Conservation (phyloP, 2,888 invertebrate genomes). For the Dugesia japonica region DNA sequence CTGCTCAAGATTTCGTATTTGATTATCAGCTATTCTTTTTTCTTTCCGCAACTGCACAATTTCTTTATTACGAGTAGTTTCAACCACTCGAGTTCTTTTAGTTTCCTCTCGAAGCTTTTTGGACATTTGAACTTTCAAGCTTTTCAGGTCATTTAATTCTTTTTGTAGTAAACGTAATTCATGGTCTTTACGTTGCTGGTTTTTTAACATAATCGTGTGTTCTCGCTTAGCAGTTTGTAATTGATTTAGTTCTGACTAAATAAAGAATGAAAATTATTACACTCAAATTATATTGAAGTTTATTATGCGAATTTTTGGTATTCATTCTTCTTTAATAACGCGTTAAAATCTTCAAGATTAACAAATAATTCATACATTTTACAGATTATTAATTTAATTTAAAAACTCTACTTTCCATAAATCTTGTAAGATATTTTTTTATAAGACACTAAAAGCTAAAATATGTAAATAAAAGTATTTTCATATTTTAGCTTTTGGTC, state of each 20-base stretch:
- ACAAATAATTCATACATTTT: too few species aligned
- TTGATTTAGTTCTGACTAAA: slow-evolving; percentile 70
- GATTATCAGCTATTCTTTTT: slow-evolving; percentile 68
- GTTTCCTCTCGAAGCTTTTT: slow-evolving; percentile 79
- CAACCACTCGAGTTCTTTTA: slow-evolving; percentile 59
- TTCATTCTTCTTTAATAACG: too few species aligned
- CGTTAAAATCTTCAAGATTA: too few species aligned
- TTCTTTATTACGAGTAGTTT: slow-evolving; percentile 63
- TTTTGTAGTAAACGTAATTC: slow-evolving; percentile 59
- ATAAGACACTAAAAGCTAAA: too few species aligned
- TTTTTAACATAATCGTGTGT: slow-evolving; percentile 65
- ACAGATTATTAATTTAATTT: too few species aligned
- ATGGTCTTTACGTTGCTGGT: slow-evolving; percentile 62
- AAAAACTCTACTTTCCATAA: too few species aligned
- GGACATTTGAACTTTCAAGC: slow-evolving; percentile 66
- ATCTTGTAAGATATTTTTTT: too few species aligned
- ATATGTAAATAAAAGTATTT: too few species aligned
- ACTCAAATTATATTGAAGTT: too few species aligned
- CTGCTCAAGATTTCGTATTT: slow-evolving; percentile 69
- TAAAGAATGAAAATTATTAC: slow-evolving; percentile 46
- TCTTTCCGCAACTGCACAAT: slow-evolving; percentile 78
- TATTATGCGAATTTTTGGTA: too few species aligned
- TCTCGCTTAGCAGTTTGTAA: slow-evolving; percentile 72
- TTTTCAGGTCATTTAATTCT: slow-evolving; percentile 66
- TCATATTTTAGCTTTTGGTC: too few species aligned